Evolutionary conservation across 1,140 invertebrate species (phyloP).

Genomic region (Aphaenogaster rudis): DNA sequence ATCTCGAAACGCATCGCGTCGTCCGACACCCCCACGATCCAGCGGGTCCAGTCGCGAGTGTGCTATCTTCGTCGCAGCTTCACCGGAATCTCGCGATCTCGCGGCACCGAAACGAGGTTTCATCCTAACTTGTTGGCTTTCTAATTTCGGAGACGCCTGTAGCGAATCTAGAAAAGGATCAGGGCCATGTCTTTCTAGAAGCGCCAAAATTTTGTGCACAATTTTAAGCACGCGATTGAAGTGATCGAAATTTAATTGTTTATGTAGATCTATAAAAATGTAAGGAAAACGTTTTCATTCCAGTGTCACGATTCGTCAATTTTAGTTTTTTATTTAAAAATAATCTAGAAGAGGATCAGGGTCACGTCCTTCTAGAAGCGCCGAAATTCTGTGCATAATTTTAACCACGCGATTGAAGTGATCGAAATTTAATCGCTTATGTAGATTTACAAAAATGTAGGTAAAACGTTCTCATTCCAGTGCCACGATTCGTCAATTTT

Average conservation of each 20-base stretch:
- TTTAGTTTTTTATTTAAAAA: too few relatives aligned
- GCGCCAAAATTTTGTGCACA: background rate
- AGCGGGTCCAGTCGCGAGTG: background rate
- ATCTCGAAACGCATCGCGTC: slow-evolving; percentile 15
- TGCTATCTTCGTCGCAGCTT: background rate
- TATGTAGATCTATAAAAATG: too few relatives aligned
- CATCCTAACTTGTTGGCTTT: background rate
- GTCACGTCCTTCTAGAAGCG: too few relatives aligned
- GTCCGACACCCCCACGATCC: background rate
- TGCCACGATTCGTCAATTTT: too few relatives aligned
- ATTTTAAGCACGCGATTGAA: background rate
- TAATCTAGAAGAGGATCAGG: too few relatives aligned
- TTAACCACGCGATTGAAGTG: too few relatives aligned
- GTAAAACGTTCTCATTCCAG: too few relatives aligned
- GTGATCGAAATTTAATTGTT: background rate
- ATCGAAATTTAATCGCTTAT: too few relatives aligned
- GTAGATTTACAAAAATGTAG: too few relatives aligned
- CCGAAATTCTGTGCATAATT: too few relatives aligned
- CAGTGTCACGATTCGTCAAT: too few relatives aligned
- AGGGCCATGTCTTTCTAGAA: background rate
- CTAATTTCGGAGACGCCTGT: background rate
- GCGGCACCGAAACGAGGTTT: background rate
- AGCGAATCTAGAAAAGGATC: background rate
- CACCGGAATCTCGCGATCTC: background rate
- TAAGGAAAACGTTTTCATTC: too few relatives aligned